Evolutionary conservation across 1,140 invertebrate species (phyloP).

Genomic region (Hydropsyche tenuis): DNA sequence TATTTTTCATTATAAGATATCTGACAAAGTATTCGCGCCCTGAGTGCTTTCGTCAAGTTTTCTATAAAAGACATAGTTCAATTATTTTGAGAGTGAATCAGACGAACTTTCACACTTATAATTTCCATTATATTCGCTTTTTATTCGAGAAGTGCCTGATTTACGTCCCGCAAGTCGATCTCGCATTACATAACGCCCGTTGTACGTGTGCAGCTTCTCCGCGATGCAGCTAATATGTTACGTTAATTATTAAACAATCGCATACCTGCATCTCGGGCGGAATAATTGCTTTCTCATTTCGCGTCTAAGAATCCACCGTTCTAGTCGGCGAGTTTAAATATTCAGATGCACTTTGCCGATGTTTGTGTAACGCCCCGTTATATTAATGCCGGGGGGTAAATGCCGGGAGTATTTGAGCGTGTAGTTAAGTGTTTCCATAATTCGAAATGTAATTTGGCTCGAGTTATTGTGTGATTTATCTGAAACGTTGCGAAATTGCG

Average conservation of each 20-base stretch:
- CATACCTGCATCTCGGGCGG: not conserved
- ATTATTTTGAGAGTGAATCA: too few species aligned
- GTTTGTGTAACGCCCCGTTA: not conserved
- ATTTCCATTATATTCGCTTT: too few species aligned
- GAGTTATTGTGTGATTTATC: slow-evolving; percentile 31
- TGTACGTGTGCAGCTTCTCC: not conserved
- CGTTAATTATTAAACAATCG: not conserved
- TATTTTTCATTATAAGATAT: too few species aligned
- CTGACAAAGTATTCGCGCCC: too few species aligned
- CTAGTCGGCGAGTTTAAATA: not conserved
- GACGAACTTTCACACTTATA: too few species aligned
- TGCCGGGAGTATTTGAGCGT: not conserved
- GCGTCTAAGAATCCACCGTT: not conserved
- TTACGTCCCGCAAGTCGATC: too few species aligned
- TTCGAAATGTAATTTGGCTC: slow-evolving; percentile 31
- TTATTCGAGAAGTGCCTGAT: too few species aligned
- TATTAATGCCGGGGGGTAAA: slow-evolving; percentile 18
- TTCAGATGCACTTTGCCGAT: slow-evolving; percentile 25
- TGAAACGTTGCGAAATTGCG: slow-evolving; percentile 16
- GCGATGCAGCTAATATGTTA: not conserved
- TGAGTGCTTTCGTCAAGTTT: too few species aligned
- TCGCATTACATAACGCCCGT: too few species aligned
- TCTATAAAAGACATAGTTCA: too few species aligned
- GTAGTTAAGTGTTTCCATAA: slow-evolving; percentile 34
- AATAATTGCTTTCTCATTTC: slow-evolving; percentile 13